phyloP scores from a whole-genome alignment of 2,888 invertebrate genomes.

The Shargacucullia verbasci region DNA sequence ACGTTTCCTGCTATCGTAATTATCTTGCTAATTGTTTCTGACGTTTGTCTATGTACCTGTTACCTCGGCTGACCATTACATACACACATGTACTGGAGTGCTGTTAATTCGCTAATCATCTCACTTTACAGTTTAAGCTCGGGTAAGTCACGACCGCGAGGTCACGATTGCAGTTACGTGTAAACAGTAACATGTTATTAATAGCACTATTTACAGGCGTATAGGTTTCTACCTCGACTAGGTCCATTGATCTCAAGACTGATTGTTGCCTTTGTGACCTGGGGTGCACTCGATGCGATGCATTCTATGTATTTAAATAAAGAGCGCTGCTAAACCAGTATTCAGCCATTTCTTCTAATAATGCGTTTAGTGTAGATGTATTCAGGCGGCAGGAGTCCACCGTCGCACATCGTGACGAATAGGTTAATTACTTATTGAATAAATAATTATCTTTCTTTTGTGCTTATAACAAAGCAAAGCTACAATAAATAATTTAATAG shows the following conservation, averaged over 20 bases:
- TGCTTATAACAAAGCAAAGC: background rate
- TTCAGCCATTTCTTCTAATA: background rate
- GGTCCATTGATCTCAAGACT: background rate
- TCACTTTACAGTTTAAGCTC: background rate
- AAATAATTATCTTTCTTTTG: background rate
- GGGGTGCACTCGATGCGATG: background rate
- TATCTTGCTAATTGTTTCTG: slow-evolving; percentile 16
- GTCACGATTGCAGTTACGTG: background rate
- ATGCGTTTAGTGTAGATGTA: background rate
- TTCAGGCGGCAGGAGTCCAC: background rate
- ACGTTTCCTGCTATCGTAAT: slow-evolving; percentile 25
- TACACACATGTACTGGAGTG: background rate
- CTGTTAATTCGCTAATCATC: background rate
- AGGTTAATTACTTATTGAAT: background rate
- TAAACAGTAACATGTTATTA: background rate
- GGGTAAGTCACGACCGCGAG: background rate
- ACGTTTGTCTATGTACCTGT: background rate
- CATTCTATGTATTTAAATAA: slow-evolving; percentile 2
- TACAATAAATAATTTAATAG: background rate
- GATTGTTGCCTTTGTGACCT: background rate
- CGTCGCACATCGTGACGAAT: slow-evolving; percentile 1
- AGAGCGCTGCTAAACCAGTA: background rate
- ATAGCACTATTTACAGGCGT: background rate
- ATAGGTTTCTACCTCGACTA: background rate
- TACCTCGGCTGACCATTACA: background rate